Evolutionary conservation across 2,797 vertebrate species (phyloP).

Genomic region (Tragopan temminckii): DNA sequence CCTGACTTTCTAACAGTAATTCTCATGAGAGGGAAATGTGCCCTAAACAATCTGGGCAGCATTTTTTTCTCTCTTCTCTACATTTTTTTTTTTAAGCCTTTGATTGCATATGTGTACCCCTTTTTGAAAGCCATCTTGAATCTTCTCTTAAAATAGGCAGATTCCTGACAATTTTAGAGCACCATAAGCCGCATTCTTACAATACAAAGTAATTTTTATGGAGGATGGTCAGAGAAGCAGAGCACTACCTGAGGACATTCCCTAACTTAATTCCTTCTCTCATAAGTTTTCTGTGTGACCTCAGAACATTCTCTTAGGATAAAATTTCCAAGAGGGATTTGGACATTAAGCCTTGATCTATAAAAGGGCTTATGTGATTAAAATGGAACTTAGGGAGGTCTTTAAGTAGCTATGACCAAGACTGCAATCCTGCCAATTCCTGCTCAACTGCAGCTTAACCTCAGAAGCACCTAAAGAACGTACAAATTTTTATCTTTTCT

Average conservation of each 20-base stretch:
- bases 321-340: constrained; percentile 59
- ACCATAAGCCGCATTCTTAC: not conserved
- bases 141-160: not conserved
- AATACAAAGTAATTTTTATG: not conserved
- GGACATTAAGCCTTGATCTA: constrained; percentile 58
- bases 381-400: constrained; percentile 62
- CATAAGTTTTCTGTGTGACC: constrained; percentile 30
- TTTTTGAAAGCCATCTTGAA: not conserved
- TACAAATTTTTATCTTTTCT: not conserved
- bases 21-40: not conserved
- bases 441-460: constrained; percentile 70
- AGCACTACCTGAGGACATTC: not conserved
- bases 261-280: constrained; percentile 1
- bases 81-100: not conserved
- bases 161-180: not conserved
- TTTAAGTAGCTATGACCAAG: constrained; percentile 49
- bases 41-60: not conserved
- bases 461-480: constrained; percentile 25
- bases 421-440: constrained; percentile 46
- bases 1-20: not conserved
- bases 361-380: constrained; percentile 70
- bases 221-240: not conserved
- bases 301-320: constrained; percentile 24
- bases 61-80: not conserved
- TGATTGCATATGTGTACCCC: not conserved